Percentiles rank a stretch among this genome's conserved stretches.
Conservation (phyloP, 1,140 invertebrate species). For the Yoshiicerus persimilis region DNA sequence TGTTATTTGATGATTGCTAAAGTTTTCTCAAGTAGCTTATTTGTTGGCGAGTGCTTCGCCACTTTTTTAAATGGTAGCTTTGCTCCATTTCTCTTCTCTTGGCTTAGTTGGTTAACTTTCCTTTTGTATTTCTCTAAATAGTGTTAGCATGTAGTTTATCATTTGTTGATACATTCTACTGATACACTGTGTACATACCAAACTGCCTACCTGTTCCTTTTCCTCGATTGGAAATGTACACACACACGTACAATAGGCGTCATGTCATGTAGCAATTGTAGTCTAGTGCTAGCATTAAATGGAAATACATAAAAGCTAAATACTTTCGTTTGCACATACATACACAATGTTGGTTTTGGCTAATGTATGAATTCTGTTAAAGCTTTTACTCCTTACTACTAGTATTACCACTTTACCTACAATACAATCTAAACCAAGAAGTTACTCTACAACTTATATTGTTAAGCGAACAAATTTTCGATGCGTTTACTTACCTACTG, state of each 20-base stretch:
- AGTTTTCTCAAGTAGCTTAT: conserved; percentile 7
- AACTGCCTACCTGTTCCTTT: background rate
- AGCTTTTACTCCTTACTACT: too few relatives aligned
- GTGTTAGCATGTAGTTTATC: background rate
- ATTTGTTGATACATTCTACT: background rate
- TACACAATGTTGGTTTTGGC: background rate
- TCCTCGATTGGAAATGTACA: background rate
- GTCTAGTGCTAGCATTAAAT: background rate
- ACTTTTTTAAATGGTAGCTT: conserved; percentile 5
- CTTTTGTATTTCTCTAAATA: background rate
- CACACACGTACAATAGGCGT: background rate
- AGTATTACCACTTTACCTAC: background rate
- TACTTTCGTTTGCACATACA: background rate
- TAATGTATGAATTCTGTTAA: background rate
- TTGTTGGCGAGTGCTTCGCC: background rate
- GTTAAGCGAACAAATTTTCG: background rate
- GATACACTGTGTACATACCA: background rate
- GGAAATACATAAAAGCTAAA: background rate
- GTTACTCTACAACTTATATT: background rate
- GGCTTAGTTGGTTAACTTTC: background rate
- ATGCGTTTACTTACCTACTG: background rate
- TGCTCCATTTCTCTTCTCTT: conserved; percentile 8
- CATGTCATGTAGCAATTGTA: too few relatives aligned
- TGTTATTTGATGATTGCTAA: conserved; percentile 20
- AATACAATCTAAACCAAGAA: too few relatives aligned